Evolutionary conservation across 2,113 vertebrate species (phyloP).

Genomic region (Corvus moneduloides): DNA sequence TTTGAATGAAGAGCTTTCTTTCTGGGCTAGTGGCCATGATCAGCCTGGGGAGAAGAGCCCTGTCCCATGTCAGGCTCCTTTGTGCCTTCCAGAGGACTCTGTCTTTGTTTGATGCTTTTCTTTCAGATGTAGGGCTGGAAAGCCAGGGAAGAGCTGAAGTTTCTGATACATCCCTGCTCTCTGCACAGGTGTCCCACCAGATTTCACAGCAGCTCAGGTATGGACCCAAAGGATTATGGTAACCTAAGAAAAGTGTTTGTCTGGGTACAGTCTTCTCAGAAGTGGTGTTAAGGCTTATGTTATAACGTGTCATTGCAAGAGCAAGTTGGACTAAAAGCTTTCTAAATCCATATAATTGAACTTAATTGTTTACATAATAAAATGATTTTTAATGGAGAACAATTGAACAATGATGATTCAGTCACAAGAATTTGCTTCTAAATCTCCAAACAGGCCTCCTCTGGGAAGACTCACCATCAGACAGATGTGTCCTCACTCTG

Average conservation of each 20-base stretch:
- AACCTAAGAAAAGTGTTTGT: background rate
- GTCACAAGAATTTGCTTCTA: conserved; percentile 28
- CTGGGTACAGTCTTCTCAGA: conserved; percentile 2
- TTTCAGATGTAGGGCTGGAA: background rate
- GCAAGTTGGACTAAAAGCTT: conserved; percentile 58
- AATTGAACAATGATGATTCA: conserved; percentile 67
- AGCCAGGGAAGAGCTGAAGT: background rate
- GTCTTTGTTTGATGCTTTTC: fast-evolving
- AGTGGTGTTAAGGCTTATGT: background rate
- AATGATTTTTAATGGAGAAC: conserved; percentile 73
- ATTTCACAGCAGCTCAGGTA: background rate
- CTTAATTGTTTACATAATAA: conserved; percentile 76
- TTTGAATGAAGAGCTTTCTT: background rate
- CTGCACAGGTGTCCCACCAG: background rate
- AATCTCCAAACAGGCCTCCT: conserved; percentile 24
- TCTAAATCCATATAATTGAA: conserved; percentile 61
- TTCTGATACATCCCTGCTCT: background rate
- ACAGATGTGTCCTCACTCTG: background rate
- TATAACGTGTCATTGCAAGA: conserved; percentile 45
- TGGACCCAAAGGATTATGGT: background rate
- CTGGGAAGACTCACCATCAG: conserved; percentile 16
- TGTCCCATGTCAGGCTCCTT: fast-evolving
- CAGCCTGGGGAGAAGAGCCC: background rate
- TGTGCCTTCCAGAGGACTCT: background rate
- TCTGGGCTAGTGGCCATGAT: background rate